Percentiles rank a stretch among this genome's conserved stretches.
Evolutionary conservation across 2,113 vertebrate genomes (phyloP).

Genomic region (Pseudonaja textilis): DNA sequence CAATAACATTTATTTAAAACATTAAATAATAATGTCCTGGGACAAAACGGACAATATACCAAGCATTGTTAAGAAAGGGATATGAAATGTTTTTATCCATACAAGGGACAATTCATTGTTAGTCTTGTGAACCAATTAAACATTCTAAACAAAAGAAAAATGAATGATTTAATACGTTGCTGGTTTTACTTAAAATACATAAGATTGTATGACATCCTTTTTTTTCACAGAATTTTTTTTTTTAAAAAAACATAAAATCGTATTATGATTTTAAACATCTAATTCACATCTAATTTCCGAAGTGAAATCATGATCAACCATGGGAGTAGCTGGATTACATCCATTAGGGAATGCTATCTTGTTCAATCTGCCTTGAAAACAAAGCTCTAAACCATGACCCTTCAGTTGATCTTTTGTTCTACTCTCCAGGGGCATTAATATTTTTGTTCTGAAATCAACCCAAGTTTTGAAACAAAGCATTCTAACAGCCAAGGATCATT

Average conservation of each 20-base stretch:
- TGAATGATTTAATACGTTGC: background rate
- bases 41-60: slow-evolving; percentile 37
- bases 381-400: background rate
- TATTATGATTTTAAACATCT: slow-evolving; percentile 40
- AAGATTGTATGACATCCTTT: slow-evolving; percentile 36
- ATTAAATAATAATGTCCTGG: slow-evolving; percentile 38
- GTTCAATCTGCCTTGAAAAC: background rate
- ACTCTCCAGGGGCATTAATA: background rate
- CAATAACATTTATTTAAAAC: slow-evolving; percentile 14
- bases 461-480: background rate
- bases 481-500: background rate
- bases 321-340: background rate
- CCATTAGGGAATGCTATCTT: background rate
- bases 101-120: slow-evolving; percentile 11
- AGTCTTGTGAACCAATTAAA: background rate
- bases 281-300: slow-evolving; percentile 45
- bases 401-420: background rate
- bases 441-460: background rate
- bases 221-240: slow-evolving; percentile 26
- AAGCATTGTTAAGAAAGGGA: background rate
- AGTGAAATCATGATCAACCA: background rate
- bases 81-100: slow-evolving; percentile 39
- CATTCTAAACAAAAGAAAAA: slow-evolving; percentile 12
- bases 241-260: slow-evolving; percentile 26
- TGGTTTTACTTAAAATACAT: slow-evolving; percentile 14